These are phyloP conservation scores for Cepphus grylle DNA, from an alignment of 2,113 vertebrate genomes.

Conservation along the genomic window DNA sequence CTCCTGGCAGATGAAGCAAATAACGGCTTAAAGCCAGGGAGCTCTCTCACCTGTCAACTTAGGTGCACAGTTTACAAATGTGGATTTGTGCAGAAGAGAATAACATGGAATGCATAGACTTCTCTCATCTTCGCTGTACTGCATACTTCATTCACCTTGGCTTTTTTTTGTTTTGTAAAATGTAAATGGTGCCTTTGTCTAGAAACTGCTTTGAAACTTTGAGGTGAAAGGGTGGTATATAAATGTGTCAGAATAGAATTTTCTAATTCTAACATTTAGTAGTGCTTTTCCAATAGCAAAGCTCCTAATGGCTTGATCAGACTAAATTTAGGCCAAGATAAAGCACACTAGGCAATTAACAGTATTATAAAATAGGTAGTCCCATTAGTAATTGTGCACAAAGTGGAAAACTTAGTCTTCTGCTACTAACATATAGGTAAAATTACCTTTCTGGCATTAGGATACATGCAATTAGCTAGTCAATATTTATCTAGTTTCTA, in stretches of 20 bases:
- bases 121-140: background rate
- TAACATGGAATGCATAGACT: background rate
- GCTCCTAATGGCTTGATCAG: background rate
- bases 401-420: background rate
- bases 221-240: background rate
- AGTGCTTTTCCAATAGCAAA: background rate
- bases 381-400: background rate
- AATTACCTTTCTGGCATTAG: background rate
- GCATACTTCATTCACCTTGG: background rate
- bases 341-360: background rate
- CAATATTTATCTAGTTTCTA: background rate
- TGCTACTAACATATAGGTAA: background rate
- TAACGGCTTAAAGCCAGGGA: background rate
- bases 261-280: background rate
- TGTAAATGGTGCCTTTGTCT: background rate
- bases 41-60: accelerated
- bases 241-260: background rate
- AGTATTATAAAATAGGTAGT: background rate
- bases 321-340: background rate
- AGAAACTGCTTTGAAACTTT: background rate
- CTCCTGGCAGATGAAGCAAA: background rate
- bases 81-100: background rate
- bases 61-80: background rate
- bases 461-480: background rate
- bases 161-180: background rate